Base-by-base conservation (phyloP, 2,888 invertebrate species). In the Cacoxenus indagator region DNA sequence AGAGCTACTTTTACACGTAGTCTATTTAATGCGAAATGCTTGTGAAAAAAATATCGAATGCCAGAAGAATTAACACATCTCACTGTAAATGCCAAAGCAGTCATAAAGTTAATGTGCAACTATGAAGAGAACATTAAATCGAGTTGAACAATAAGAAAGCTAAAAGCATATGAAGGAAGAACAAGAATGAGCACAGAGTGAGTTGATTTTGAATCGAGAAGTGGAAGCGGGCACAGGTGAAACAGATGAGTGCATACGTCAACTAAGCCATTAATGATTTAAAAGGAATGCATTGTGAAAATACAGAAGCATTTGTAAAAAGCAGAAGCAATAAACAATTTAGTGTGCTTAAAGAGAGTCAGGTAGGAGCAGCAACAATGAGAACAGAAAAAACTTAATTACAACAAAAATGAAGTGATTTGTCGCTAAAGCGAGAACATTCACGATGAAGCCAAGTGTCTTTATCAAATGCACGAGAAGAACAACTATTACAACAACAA, bases 181-280 rank as follows among this genome's bases (percentile, higher is more conserved):
- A 51, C 51, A 51, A 48, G 17, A 48, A 48, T n/a, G 19, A 17
- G 22, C 17, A 51, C 4, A 22, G 22, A 43, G 3, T 5, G 22
- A 9, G 19, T 22, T 3, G 17, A 22, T 48, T n/a, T 3, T 22
- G 17, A 8, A 51, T 22, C n/a, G 22, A 51, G 19, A 22, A 22
- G 1, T 43, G n/a, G 45, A 43, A n/a, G 45, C 45, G 17, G n/a
- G 31, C 6, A 57, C n/a, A 57, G 14, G 14, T 17, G 6, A 31
- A 29, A 31, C 19, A 68, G 69, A 76, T 79, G 64, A 82, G 78
- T 73, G 75, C 83, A 80, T 83, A 82, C 69, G 71, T 82, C 70
- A 72, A 72, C 73, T 78, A 82, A 74, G 75, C 79, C 79, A 79
- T 83, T 83, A 79, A 79, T 79, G 83, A 79, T 81, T 79, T 78